phyloP scores from a whole-genome alignment of 2,888 invertebrate genomes.

The Cerastoderma edule region DNA sequence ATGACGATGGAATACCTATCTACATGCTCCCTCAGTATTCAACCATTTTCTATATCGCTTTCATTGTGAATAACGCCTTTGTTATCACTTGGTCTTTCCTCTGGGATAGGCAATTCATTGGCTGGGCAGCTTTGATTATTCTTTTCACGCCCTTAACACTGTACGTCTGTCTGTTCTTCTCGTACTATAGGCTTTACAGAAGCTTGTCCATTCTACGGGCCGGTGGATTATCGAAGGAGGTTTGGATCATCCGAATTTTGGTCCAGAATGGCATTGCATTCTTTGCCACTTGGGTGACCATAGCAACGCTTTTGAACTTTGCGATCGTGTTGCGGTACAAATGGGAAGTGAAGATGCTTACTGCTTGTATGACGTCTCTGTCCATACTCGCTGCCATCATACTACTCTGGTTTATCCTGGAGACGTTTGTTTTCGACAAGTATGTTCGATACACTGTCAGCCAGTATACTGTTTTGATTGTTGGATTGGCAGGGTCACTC shows the following conservation, averaged over 20 bases:
- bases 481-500: slow-evolving; percentile 71
- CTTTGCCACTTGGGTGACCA: slow-evolving; percentile 78
- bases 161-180: slow-evolving; percentile 71
- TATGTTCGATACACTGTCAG: slow-evolving; percentile 72
- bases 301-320: slow-evolving; percentile 78
- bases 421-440: slow-evolving; percentile 74
- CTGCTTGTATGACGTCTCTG: slow-evolving; percentile 69
- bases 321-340: slow-evolving; percentile 71
- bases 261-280: slow-evolving; percentile 80
- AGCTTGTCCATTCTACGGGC: slow-evolving; percentile 60
- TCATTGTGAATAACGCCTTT: slow-evolving; percentile 70
- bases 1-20: slow-evolving; percentile 61
- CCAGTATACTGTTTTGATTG: slow-evolving; percentile 72
- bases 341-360: slow-evolving; percentile 42
- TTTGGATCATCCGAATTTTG: slow-evolving; percentile 76
- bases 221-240: slow-evolving; percentile 63
- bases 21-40: slow-evolving; percentile 72
- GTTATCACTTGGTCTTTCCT: slow-evolving; percentile 78
- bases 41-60: slow-evolving; percentile 68
- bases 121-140: slow-evolving; percentile 60
- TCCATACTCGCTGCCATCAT: slow-evolving; percentile 68
- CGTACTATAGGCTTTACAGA: slow-evolving; percentile 68
- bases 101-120: slow-evolving; percentile 74
- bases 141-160: slow-evolving; percentile 64
- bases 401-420: slow-evolving; percentile 74